These are phyloP conservation scores for Drosophila testacea DNA, from an alignment of 2,888 invertebrate genomes.

Conservation along the genomic window DNA sequence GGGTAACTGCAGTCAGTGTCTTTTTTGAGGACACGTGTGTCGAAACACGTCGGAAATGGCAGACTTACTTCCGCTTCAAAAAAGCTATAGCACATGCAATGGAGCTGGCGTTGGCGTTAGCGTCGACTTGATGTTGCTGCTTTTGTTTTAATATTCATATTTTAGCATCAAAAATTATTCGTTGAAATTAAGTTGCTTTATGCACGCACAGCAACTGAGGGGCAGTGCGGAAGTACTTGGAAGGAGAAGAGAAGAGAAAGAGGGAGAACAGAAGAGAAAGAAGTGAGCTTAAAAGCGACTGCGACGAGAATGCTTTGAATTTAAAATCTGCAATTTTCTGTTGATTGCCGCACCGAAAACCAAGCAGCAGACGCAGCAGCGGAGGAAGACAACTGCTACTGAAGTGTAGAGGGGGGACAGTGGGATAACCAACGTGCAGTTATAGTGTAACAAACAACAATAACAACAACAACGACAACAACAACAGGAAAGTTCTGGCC, in stretches of 20 bases:
- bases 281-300: conserved; percentile 68
- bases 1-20: conserved; percentile 40
- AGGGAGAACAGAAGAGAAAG: conserved; percentile 18
- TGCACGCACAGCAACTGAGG: conserved; percentile 54
- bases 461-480: conserved; percentile 56
- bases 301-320: conserved; percentile 77
- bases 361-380: conserved; percentile 13
- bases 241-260: neutral
- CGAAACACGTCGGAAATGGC: conserved; percentile 57
- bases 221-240: neutral
- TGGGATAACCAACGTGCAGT: conserved; percentile 57
- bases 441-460: conserved; percentile 66
- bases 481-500: conserved; percentile 45
- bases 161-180: conserved; percentile 79
- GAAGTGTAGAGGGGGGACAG: neutral
- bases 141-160: conserved; percentile 80
- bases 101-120: conserved; percentile 11
- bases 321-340: conserved; percentile 82
- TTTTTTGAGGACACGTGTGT: conserved; percentile 46
- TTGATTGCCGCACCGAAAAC: conserved; percentile 74
- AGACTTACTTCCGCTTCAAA: conserved; percentile 49
- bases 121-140: conserved; percentile 35
- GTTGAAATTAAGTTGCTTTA: conserved; percentile 75
- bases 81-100: conserved; percentile 55
- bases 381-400: neutral